Conservation (phyloP, 1,140 invertebrate genomes). For the Drosophila saltans region DNA sequence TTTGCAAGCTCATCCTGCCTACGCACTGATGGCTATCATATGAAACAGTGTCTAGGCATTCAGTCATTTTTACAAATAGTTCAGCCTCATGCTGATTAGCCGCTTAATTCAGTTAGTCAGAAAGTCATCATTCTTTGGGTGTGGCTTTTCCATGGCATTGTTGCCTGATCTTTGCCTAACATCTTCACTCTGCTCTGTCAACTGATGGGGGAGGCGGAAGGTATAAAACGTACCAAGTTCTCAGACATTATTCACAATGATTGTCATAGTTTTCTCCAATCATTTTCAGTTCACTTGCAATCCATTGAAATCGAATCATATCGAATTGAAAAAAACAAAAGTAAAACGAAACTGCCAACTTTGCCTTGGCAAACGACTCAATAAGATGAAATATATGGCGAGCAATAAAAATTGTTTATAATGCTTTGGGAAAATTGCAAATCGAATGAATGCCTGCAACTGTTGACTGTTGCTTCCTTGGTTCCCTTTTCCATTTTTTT, state of each 20-base stretch:
- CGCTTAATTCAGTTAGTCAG: constrained; percentile 65
- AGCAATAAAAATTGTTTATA: constrained; percentile 82
- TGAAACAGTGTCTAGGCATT: constrained; percentile 43
- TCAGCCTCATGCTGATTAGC: constrained; percentile 60
- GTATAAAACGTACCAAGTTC: background rate
- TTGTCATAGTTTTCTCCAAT: constrained; percentile 6
- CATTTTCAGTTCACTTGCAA: constrained; percentile 46
- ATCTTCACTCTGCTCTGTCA: constrained; percentile 45
- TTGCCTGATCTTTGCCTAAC: constrained; percentile 31
- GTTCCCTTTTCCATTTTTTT: background rate
- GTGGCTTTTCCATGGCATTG: constrained; percentile 53
- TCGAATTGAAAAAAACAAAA: constrained; percentile 10
- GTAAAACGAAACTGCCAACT: constrained; percentile 6
- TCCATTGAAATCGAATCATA: constrained; percentile 17
- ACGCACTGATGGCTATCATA: constrained; percentile 71
- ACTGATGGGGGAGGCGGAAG: background rate
- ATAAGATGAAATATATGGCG: constrained; percentile 83
- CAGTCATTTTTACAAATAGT: constrained; percentile 43
- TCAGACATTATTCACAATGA: constrained; percentile 13
- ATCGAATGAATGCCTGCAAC: background rate
- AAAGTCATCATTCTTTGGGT: constrained; percentile 43
- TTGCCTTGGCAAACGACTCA: constrained; percentile 69
- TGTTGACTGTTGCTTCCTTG: constrained; percentile 3
- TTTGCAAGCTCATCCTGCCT: constrained; percentile 41
- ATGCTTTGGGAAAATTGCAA: constrained; percentile 72